phyloP scores from a whole-genome alignment of 2,888 invertebrate species.

The Drosophila aldrichi region DNA sequence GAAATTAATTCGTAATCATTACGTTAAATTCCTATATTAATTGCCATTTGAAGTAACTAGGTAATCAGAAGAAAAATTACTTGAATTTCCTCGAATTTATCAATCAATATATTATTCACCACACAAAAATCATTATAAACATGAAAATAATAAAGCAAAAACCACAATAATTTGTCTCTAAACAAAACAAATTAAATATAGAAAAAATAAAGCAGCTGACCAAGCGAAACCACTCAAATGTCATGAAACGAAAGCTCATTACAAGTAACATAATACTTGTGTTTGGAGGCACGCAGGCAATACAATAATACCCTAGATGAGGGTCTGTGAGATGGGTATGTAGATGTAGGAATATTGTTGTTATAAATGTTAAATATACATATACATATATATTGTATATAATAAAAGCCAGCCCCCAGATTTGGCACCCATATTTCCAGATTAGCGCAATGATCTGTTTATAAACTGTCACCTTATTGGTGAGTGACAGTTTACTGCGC shows the following conservation, averaged over 20 bases:
- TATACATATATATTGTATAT: no score
- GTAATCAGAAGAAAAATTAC: neutral
- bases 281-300: neutral
- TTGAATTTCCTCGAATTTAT: conserved; percentile 9
- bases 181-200: conserved; percentile 19
- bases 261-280: conserved; percentile 6
- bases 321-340: neutral
- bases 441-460: no score
- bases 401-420: no score
- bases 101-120: conserved; percentile 47
- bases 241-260: conserved; percentile 27
- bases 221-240: conserved; percentile 38
- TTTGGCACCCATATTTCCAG: no score
- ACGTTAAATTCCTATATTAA: neutral
- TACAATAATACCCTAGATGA: neutral
- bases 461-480: no score
- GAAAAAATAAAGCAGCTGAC: conserved; percentile 5
- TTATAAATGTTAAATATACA: no score
- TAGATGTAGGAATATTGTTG: no score
- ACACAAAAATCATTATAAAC: conserved; percentile 35
- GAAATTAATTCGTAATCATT: conserved; percentile 1
- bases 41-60: neutral
- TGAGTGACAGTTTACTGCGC: no score
- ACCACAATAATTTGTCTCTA: conserved; percentile 10
- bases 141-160: conserved; percentile 12